Evolutionary conservation across 2,113 vertebrate species (phyloP).

Genomic region (Hypanus sabinus): DNA sequence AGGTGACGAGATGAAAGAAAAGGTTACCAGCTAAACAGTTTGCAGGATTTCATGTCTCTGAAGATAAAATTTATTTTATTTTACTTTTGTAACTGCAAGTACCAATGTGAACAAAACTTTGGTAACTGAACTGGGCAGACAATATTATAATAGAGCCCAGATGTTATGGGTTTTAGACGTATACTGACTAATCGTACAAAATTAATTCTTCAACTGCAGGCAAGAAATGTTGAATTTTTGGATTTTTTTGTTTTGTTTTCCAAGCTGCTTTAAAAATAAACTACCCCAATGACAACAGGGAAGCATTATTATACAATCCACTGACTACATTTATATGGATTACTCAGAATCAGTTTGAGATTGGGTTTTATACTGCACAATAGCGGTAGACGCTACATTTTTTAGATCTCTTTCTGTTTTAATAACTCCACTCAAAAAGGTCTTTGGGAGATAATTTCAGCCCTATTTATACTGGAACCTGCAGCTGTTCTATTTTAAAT

Average conservation of each 20-base stretch:
- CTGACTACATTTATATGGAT: conserved; percentile 1
- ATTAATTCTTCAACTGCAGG: not conserved
- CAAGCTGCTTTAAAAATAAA: not conserved
- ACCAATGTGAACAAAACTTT: not conserved
- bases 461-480: conserved; percentile 32
- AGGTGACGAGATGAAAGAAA: conserved; percentile 33
- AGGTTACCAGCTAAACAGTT: conserved; percentile 32
- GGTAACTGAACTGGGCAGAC: not conserved
- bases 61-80: not conserved
- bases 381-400: conserved; percentile 14
- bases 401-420: conserved; percentile 24
- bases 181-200: not conserved
- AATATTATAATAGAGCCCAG: too few relatives aligned
- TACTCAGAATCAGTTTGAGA: conserved; percentile 1
- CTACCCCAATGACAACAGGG: not conserved
- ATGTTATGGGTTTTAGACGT: not conserved
- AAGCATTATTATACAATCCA: not conserved
- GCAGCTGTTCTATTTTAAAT: conserved; percentile 37
- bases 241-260: not conserved
- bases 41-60: conserved; percentile 16
- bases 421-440: conserved; percentile 31
- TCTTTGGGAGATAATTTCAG: conserved; percentile 36
- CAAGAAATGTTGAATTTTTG: not conserved
- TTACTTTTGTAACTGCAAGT: not conserved
- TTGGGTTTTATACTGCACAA: conserved; percentile 7